These are phyloP conservation scores for Electrona antarctica DNA, from an alignment of 2,113 vertebrate species.

Conservation along the genomic window DNA sequence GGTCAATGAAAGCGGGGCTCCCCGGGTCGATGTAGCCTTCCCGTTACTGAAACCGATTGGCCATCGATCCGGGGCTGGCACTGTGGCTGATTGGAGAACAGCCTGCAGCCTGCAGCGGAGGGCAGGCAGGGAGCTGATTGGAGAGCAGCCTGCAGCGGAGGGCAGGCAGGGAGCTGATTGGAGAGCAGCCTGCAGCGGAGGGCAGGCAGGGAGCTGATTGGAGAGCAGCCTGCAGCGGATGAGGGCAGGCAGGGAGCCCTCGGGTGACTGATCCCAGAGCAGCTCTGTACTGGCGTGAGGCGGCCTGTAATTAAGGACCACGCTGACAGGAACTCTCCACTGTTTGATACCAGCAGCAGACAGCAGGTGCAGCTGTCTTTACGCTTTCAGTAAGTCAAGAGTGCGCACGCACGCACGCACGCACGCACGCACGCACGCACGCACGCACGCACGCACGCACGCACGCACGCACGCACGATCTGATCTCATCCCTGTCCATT, in stretches of 20 bases:
- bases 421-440: background rate
- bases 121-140: constrained; percentile 39
- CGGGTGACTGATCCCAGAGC: constrained; percentile 17
- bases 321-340: constrained; percentile 72
- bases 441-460: background rate
- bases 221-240: constrained; percentile 49
- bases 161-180: constrained; percentile 38
- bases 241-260: constrained; percentile 45
- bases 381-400: constrained; percentile 49
- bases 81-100: constrained; percentile 64
- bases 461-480: background rate
- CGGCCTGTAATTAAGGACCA: constrained; percentile 67
- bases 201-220: constrained; percentile 38
- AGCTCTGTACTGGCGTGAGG: constrained; percentile 40
- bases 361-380: constrained; percentile 69
- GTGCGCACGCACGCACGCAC: constrained; percentile 22
- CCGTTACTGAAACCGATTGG: constrained; percentile 72
- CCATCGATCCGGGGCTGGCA: constrained; percentile 63
- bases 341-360: constrained; percentile 66
- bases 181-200: constrained; percentile 52
- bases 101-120: constrained; percentile 40
- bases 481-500: too few relatives aligned
- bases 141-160: constrained; percentile 52
- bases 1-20: constrained; percentile 63
- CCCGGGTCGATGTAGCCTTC: constrained; percentile 38